Conservation (phyloP, 2,113 vertebrate species). For the Pituophis catenifer region DNA sequence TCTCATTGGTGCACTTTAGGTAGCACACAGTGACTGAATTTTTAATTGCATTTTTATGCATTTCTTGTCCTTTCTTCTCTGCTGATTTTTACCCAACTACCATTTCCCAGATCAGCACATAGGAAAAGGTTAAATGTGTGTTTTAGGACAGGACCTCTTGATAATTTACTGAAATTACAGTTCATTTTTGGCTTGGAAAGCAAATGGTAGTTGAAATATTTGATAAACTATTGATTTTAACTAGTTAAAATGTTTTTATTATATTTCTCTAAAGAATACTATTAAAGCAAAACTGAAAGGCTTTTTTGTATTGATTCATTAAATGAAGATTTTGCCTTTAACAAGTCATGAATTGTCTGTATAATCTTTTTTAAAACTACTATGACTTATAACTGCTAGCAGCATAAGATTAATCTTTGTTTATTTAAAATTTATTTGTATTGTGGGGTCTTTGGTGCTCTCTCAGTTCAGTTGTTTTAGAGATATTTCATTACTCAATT, state of each 20-base stretch:
- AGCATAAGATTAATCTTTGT: not conserved
- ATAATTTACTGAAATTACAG: not conserved
- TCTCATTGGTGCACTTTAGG: not conserved
- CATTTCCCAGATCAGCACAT: not conserved
- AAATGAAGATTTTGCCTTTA: not conserved
- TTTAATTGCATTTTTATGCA: not conserved
- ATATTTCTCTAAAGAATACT: not conserved
- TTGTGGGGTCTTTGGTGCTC: not conserved
- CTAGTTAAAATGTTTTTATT: not conserved
- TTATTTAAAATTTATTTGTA: not conserved
- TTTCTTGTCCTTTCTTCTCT: not conserved
- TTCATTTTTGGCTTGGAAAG: not conserved
- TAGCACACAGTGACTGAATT: not conserved
- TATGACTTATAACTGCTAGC: not conserved
- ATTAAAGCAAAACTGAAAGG: not conserved
- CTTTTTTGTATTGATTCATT: not conserved
- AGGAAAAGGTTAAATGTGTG: not conserved
- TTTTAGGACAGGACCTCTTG: not conserved
- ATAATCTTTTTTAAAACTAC: not conserved
- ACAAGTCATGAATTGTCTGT: not conserved
- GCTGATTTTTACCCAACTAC: not conserved
- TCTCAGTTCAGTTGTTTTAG: not conserved
- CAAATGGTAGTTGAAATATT: not conserved
- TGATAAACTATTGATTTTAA: not conserved
- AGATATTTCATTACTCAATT: not conserved